A percentile compares a stretch with the other conserved stretches of the same genome.
These are phyloP conservation scores for Andrena bicolor DNA, from an alignment of 2,888 invertebrate genomes.

Conservation along the genomic window DNA sequence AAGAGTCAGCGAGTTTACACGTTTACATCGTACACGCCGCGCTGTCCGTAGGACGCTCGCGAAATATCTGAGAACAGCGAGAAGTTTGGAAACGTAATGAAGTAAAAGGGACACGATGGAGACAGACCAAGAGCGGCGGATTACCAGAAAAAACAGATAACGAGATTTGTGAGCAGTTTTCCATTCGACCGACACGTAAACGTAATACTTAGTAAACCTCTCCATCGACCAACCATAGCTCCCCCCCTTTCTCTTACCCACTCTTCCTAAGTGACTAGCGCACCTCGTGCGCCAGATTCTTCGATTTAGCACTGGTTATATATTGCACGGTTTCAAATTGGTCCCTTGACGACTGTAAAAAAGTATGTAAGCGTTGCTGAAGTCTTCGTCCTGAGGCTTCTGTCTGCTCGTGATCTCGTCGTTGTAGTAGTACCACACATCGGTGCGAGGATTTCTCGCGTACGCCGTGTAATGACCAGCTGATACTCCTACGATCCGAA, in stretches of 20 bases:
- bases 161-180: constrained; percentile 46
- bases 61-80: constrained; percentile 21
- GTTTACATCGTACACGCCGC: constrained; percentile 12
- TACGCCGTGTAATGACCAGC: constrained; percentile 89
- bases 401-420: constrained; percentile 87
- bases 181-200: constrained; percentile 49
- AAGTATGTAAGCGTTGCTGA: constrained; percentile 88
- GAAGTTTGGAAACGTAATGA: constrained; percentile 16
- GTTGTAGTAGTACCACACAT: constrained; percentile 88
- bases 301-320: constrained; percentile 76
- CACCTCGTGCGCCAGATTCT: constrained; percentile 49
- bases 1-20: constrained; percentile 26
- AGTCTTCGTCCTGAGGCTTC: constrained; percentile 87
- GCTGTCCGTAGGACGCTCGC: constrained; percentile 14
- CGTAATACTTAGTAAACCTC: constrained; percentile 36
- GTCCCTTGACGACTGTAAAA: constrained; percentile 88
- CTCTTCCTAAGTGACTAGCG: constrained; percentile 51
- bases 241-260: constrained; percentile 21
- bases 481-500: constrained; percentile 85
- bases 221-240: constrained; percentile 8
- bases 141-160: constrained; percentile 44
- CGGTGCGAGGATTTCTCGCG: constrained; percentile 86
- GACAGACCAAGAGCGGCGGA: constrained; percentile 25
- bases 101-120: constrained; percentile 27
- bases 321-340: constrained; percentile 83